phyloP scores from a whole-genome alignment of 1,140 invertebrate genomes.

The Cardiocondyla obscurior region DNA sequence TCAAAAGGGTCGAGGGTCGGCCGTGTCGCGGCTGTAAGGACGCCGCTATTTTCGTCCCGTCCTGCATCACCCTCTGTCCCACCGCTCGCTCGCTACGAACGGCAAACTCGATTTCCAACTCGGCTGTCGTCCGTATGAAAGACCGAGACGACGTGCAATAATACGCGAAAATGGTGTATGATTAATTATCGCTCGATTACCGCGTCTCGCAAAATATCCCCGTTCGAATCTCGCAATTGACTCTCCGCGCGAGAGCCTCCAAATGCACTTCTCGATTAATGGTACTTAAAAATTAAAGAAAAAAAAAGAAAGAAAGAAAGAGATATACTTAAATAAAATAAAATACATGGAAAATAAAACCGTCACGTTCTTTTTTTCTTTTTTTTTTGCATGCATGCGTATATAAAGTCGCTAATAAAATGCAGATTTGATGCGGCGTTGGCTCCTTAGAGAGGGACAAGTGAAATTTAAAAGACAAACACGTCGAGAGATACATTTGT shows the following conservation, averaged over 20 bases:
- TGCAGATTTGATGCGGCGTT: no score
- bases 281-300: neutral
- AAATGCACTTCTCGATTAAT: neutral
- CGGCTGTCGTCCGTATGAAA: neutral
- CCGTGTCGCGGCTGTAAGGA: slow-evolving; percentile 61
- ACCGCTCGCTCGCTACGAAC: slow-evolving; percentile 26
- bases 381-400: no score
- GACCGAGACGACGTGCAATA: neutral
- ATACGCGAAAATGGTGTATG: slow-evolving; percentile 8
- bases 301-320: no score
- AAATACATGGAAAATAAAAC: no score
- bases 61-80: slow-evolving; percentile 10
- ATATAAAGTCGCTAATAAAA: no score
- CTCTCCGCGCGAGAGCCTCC: neutral
- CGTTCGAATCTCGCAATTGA: neutral
- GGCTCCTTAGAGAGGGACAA: no score
- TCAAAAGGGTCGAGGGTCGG: slow-evolving; percentile 52
- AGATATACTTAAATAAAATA: no score
- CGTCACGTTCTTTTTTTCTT: no score
- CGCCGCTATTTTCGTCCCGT: slow-evolving; percentile 62
- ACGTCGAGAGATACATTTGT: neutral
- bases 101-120: slow-evolving; percentile 18
- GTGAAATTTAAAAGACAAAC: slow-evolving; percentile 58
- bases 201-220: slow-evolving; percentile 10
- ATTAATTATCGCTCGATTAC: slow-evolving; percentile 32